Conservation (phyloP, 1,140 invertebrate genomes). For the Apis cerana region DNA sequence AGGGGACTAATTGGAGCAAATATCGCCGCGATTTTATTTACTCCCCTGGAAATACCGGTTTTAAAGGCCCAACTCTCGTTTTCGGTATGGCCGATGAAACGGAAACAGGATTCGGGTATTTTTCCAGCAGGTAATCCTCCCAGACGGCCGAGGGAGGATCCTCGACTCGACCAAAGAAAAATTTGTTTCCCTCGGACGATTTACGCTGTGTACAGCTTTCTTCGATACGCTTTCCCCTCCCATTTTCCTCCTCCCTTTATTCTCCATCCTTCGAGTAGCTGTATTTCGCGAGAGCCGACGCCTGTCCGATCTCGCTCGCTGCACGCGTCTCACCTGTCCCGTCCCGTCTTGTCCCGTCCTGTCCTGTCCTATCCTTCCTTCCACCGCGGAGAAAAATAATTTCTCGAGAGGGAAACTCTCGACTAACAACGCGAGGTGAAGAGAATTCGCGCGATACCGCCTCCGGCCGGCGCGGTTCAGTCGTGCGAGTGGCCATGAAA, state of each 20-base stretch:
- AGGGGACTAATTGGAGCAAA: constrained; percentile 59
- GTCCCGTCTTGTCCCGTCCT: too few relatives aligned
- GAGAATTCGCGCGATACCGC: constrained; percentile 27
- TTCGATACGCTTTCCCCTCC: neutral
- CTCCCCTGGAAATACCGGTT: neutral
- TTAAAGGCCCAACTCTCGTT: constrained; percentile 26
- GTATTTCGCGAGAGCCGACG: constrained; percentile 53
- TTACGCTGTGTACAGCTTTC: neutral
- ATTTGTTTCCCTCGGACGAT: constrained; percentile 15
- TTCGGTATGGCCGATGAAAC: constrained; percentile 4
- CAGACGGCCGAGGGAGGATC: neutral
- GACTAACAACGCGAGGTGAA: constrained; percentile 19
- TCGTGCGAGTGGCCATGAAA: constrained; percentile 54
- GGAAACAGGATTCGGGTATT: neutral
- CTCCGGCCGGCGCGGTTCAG: constrained; percentile 13
- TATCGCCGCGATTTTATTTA: constrained; percentile 37
- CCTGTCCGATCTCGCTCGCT: constrained; percentile 60
- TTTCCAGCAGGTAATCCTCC: neutral
- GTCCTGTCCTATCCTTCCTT: too few relatives aligned
- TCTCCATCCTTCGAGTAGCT: constrained; percentile 38
- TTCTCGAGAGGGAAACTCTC: constrained; percentile 24
- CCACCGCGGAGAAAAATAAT: constrained; percentile 53
- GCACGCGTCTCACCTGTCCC: constrained; percentile 57
- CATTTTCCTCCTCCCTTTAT: neutral
- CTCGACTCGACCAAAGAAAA: neutral